These are phyloP conservation scores for Vipera ursinii DNA, from an alignment of 2,797 vertebrate species.

Conservation along the genomic window DNA sequence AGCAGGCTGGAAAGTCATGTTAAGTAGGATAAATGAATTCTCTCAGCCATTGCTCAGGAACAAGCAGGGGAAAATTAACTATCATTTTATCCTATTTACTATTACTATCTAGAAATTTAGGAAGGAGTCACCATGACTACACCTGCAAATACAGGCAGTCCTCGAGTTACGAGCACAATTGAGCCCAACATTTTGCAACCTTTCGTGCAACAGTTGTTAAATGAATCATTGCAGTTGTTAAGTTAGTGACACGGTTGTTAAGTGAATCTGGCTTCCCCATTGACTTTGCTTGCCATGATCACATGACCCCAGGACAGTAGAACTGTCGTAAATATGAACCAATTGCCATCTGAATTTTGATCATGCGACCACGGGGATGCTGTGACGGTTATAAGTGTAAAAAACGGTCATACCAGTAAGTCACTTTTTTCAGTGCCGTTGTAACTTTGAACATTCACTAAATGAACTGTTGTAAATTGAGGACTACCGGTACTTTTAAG, in stretches of 20 bases:
- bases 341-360: background rate
- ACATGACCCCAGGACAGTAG: too few relatives aligned
- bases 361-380: background rate
- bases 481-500: background rate
- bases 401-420: background rate
- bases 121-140: background rate
- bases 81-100: background rate
- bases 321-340: background rate
- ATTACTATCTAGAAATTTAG: background rate
- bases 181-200: background rate
- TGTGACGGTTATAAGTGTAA: background rate
- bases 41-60: background rate
- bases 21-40: background rate
- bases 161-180: background rate
- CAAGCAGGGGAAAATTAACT: background rate
- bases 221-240: too few relatives aligned
- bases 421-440: background rate
- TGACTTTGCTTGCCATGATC: too few relatives aligned
- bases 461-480: background rate
- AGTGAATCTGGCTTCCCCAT: too few relatives aligned
- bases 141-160: background rate
- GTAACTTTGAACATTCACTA: background rate
- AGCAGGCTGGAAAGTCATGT: background rate
- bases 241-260: too few relatives aligned
- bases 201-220: background rate